Evolutionary conservation across 2,888 invertebrate species (phyloP).

Genomic region (Amphipyra berbera): DNA sequence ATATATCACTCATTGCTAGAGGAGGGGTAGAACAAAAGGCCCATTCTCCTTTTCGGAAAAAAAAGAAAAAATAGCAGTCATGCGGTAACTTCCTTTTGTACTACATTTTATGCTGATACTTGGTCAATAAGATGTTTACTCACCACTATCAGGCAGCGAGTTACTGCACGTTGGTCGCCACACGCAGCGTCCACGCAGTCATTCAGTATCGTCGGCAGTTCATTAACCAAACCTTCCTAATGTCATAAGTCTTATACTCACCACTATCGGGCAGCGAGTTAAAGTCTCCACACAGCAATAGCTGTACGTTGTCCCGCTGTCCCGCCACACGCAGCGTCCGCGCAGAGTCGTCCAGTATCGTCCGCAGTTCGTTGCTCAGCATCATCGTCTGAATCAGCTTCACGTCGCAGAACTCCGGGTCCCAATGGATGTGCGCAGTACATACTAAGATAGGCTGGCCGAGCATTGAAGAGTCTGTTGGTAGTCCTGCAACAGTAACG

Average conservation of each 20-base stretch:
- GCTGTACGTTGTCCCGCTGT: constrained; percentile 95
- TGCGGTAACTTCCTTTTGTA: no score
- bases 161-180: constrained; percentile 95
- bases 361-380: constrained; percentile 97
- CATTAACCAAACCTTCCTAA: constrained; percentile 70
- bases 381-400: constrained; percentile 99
- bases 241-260: constrained; percentile 56
- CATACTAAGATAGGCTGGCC: constrained; percentile 97
- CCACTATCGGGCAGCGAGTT: constrained; percentile 99
- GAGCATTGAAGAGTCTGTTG: constrained; percentile 93
- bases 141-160: no score
- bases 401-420: constrained; percentile 99
- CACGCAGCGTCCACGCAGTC: constrained; percentile 95
- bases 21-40: no score
- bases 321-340: constrained; percentile 93
- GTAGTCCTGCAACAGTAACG: constrained; percentile 87
- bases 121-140: no score
- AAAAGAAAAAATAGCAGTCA: no score
- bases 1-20: no score
- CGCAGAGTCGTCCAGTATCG: constrained; percentile 96
- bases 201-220: constrained; percentile 96
- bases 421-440: constrained; percentile 99
- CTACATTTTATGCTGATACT: no score
- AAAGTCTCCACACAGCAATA: constrained; percentile 99
- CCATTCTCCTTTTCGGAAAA: no score